A percentile compares a stretch with the other conserved stretches of the same genome.
These are phyloP conservation scores for Pharmacophagus antenor DNA, from an alignment of 2,888 invertebrate species.

Conservation along the genomic window DNA sequence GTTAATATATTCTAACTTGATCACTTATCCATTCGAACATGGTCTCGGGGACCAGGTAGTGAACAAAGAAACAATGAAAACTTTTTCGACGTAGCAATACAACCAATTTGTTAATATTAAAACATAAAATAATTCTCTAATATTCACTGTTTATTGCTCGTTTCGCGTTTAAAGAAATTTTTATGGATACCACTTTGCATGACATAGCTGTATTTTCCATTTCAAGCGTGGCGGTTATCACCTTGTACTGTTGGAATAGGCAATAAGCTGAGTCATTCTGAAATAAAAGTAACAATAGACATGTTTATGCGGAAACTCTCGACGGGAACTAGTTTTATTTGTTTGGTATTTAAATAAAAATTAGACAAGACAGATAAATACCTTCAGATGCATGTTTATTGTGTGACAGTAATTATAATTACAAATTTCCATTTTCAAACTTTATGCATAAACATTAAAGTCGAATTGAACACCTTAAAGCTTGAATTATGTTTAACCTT, in stretches of 20 bases:
- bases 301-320: slow-evolving; percentile 9
- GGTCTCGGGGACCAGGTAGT: no score
- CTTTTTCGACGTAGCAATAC: not conserved
- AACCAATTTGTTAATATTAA: not conserved
- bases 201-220: slow-evolving; percentile 12
- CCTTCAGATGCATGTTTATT: not conserved
- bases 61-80: not conserved
- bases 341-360: not conserved
- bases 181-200: slow-evolving; percentile 20
- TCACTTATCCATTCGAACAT: no score
- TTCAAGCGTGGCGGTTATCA: slow-evolving; percentile 10
- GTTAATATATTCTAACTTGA: no score
- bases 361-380: not conserved
- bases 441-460: no score
- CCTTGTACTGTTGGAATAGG: slow-evolving; percentile 14
- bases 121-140: not conserved
- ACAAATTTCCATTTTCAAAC: no score
- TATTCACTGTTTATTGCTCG: slow-evolving; percentile 4
- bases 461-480: no score
- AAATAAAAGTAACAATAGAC: slow-evolving; percentile 16
- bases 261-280: slow-evolving; percentile 16
- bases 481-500: not conserved
- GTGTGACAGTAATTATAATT: no score
- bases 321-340: not conserved
- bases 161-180: slow-evolving; percentile 6